Evolutionary conservation across 1,140 invertebrate genomes (phyloP), one percentile per base, ranked within the genome.

Genomic region (Leptopilina boulardi): DNA sequence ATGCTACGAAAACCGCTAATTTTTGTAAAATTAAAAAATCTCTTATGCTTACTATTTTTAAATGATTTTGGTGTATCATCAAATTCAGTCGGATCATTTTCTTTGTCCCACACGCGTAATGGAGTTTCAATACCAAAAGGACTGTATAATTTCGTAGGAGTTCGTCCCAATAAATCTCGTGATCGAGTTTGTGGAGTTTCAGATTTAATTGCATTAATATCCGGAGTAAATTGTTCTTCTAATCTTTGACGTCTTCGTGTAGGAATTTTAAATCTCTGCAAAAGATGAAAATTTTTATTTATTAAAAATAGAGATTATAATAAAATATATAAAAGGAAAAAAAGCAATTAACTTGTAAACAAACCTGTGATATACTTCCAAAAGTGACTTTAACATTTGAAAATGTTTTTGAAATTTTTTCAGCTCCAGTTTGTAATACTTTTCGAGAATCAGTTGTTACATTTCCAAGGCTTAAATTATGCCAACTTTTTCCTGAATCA

Each of bases 121-220:
- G 93, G 93, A 23, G 92, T 93, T 78, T 94, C 93, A 42, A 94
- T 94, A 3, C 92, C 91, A 81, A 94, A 94, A 2, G 93, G 93
- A 77, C 93, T 94, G 80, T 94, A 94, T 5, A 94, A 82, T 81
- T 94, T 94, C 0, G 93, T 93, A 0, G 93, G 93, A 0, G 93
- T 94, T 23, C 93, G 86, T 3, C 93, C 93, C 10, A 94, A 85
- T 30, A 94, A 83, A 71, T 91, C 86, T 8, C 91, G 88, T 0
- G 92, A 91, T 70, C 89, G 86, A 10, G 92, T 90, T 41, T 91
- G 90, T 1, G 93, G 93, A 1, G 93, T 93, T 66, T 88, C 84
- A 72, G 80, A 79, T 38, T 85, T 89, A 41, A 73, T 85, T 8
- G 84, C 84, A 72, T 86, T 88, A 47, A 87, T 89, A 18, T 89